Base-by-base conservation (phyloP, 2,797 vertebrate genomes). In the Dromococcyx pavoninus region DNA sequence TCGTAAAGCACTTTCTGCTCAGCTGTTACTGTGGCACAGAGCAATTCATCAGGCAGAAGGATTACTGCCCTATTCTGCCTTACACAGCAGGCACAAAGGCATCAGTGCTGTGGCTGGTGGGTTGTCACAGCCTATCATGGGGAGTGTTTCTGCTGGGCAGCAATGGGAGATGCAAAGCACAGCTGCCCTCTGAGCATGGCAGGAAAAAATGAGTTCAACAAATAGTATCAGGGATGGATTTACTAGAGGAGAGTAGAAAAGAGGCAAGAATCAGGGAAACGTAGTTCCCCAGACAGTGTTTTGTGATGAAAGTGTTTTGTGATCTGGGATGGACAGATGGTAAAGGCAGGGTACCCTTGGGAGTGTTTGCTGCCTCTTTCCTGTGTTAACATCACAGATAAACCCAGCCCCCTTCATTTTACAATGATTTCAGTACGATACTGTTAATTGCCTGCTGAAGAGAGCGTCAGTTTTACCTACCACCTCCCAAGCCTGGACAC, bases 21-120 rank as follows among this genome's bases (percentile, higher is more conserved):
- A 32, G 8, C 50, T 66, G 10, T 18, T 75, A n/a, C 41, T 28
- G 37, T 64, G 67, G 35, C 35, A 37, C 51, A 33, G 67, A 65
- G 44, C 48, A 64, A 17, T 24, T 56, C 13, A 2, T 3, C 0
- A 1, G 22, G n/a, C 27, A 67, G 56, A 64, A 19, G 33, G 11
- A 33, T 24, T 28, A 0, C 43, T 73, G 76, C 33, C n/a, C 46
- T 16, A 41, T 17, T 35, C 33, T 4, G 1, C 48, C 41, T 58
- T 13, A 43, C 37, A 24, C 43, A 43, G 65, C 19, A 13, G 32
- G 13, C 44, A 58, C 0, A 0, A 22, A 69, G 33, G 25, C 41
- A 17, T 17, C 2, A 1, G 32, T 0, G 2, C 35, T 11, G 35
- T 17, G 54, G 17, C 27, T 1, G 1, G 30, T 2, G 13, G 46